Base-by-base conservation (phyloP, 2,888 invertebrate genomes). In the Drosophila merina region DNA sequence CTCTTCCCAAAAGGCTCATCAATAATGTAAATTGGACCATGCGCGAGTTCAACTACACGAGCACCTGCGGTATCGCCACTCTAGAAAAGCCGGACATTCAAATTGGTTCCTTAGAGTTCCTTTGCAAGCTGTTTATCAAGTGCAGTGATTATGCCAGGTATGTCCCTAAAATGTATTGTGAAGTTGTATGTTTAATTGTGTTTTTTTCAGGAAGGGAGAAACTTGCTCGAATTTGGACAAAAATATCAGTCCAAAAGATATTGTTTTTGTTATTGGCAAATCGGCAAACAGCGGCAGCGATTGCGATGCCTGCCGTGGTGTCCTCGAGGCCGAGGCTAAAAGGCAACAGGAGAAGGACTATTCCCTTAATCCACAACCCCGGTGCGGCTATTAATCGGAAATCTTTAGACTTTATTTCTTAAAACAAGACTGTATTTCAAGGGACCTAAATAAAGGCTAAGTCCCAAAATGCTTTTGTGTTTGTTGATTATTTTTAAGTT, bases 71-170 rank as follows among this genome's bases (percentile, higher is more conserved):
- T 9, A 42, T 62, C 31, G 40, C 48, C 14, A 5, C 10, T 25
- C 0, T n/a, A 9, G 48, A 0, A 1, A 33, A 57, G 9, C 57
- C 30, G 36, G 38, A 4, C 10, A 2, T 1, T 20, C 12, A n/a
- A n/a, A 26, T 42, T 1, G 55, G 55, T 12, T n/a, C 20, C n/a
- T 25, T 62, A 4, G 60, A 62, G 31, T 62, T 62, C 3, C 42
- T 62, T 3, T 62, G 60, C 57, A 62, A 62, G 42, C 40, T 62
- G 5, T 57, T 57, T 7, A 62, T 62, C 9, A 62, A 14, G 14
- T 62, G 60, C 5, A 57, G 60, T 14, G 60, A 62, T 8, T 62
- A 62, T 57, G 31, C 60, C 14, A 57, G 60, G 60, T 60, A 20
- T 3, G 20, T 8, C 9, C 1, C 8, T 20, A 8, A 42, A 42